Evolutionary conservation across 2,888 invertebrate species (phyloP).

Genomic region (Athetis lepigone): DNA sequence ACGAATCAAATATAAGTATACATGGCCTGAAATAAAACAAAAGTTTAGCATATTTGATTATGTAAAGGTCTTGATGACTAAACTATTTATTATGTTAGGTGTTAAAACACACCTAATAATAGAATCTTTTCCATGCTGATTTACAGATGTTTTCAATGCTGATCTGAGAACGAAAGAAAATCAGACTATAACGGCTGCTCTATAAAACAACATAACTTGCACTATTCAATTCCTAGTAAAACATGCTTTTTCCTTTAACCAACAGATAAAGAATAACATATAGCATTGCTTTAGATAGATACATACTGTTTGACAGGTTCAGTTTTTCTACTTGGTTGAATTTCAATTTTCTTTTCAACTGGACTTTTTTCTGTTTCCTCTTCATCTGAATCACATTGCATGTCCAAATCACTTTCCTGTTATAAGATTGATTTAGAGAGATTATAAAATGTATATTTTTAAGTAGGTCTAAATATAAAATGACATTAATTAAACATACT

Average conservation of each 20-base stretch:
- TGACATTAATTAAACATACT: neutral
- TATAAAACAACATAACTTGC: neutral
- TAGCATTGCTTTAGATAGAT: neutral
- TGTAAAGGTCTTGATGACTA: conserved; percentile 2
- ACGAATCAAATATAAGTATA: conserved; percentile 98
- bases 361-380: conserved; percentile 81
- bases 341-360: conserved; percentile 81
- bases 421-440: conserved; percentile 48
- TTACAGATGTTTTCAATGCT: conserved; percentile 36
- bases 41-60: conserved; percentile 10
- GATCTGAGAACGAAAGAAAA: conserved; percentile 43
- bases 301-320: conserved; percentile 93
- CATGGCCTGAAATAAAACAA: conserved; percentile 93
- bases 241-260: neutral
- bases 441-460: neutral
- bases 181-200: conserved; percentile 19
- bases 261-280: neutral
- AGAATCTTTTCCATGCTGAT: conserved; percentile 52
- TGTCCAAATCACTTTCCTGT: conserved; percentile 89
- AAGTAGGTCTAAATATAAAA: neutral
- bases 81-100: conserved; percentile 17
- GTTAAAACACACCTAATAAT: conserved; percentile 55
- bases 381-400: conserved; percentile 89
- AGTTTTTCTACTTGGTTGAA: conserved; percentile 71
- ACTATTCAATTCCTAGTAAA: neutral